phyloP scores from a whole-genome alignment of 2,113 vertebrate genomes.

The Uria lomvia region DNA sequence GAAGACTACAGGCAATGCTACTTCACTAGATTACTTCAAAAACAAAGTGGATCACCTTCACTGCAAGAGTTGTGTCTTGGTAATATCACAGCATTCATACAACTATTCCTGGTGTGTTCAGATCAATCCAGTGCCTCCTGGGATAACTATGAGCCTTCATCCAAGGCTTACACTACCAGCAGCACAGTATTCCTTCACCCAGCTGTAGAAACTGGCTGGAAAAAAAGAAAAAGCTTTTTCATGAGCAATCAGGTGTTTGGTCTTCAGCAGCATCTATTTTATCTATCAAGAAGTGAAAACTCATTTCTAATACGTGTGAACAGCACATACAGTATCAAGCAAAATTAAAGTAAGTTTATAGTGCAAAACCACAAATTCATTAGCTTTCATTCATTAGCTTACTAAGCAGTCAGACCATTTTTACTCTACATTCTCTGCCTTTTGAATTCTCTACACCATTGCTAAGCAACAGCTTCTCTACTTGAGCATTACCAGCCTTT shows the following conservation, averaged over 20 bases:
- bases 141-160: not conserved
- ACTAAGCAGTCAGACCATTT: not conserved
- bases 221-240: not conserved
- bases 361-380: not conserved
- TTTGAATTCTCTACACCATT: not conserved
- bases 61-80: not conserved
- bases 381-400: not conserved
- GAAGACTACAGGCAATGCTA: not conserved
- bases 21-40: not conserved
- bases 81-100: not conserved
- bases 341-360: not conserved
- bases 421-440: not conserved
- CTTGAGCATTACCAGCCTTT: not conserved
- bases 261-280: not conserved
- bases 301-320: not conserved
- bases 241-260: not conserved
- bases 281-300: not conserved
- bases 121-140: not conserved
- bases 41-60: not conserved
- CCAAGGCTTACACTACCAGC: not conserved
- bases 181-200: not conserved
- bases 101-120: not conserved
- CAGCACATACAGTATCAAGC: not conserved
- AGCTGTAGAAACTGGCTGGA: not conserved
- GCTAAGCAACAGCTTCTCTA: not conserved